Base-by-base conservation (phyloP, 2,888 invertebrate species). In the Ashinkailepas kermadecensis region DNA sequence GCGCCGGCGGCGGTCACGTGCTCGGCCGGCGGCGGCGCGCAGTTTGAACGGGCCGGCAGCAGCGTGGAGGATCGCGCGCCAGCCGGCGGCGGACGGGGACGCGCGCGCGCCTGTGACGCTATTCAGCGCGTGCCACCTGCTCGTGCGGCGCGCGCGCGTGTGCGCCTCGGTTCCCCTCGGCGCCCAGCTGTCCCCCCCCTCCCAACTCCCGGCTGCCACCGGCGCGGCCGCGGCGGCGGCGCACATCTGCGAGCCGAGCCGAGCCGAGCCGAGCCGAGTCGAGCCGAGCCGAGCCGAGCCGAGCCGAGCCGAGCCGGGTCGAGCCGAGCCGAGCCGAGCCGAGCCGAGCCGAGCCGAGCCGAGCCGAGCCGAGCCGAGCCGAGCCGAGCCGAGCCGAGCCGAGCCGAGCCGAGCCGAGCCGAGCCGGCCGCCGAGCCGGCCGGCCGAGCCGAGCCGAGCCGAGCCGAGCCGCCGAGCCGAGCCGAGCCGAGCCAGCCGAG, bases 91-190 rank as follows among this genome's bases (percentile, higher is more conserved):
- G 23, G 11, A 23, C 23, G 65, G 23, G 15, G 62, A 7, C 62
- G 62, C 70, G 39, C 70, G 67, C 67, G 70, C 74, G 74, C 74
- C 74, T 56, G 21, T 74, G 56, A 54, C 21, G 74, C 74, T 56
- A 74, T 74, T 74, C 21, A 74, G 56, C 21, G 74, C 21, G 56
- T 56, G 56, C 74, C 74, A 74, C 74, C 74, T 74, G 74, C 74
- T 7, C 54, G 56, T 39, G 74, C n/a, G 8, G 65, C 65, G 23
- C 21, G 74, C 74, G 74, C 25, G 67, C 25, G 67, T 13, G 70
- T 39, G 70, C 70, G 13, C 70, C 39, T 39, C 39, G 70, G 15
- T 13, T 7, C 70, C 70, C 70, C 23, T 39, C 25, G 15, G 39
- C 39, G 70, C 8, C 70, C 70, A 70, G 70, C 70, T 70, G 70